phyloP scores from a whole-genome alignment of 2,797 vertebrate genomes.

The Jordanella pulchra region DNA sequence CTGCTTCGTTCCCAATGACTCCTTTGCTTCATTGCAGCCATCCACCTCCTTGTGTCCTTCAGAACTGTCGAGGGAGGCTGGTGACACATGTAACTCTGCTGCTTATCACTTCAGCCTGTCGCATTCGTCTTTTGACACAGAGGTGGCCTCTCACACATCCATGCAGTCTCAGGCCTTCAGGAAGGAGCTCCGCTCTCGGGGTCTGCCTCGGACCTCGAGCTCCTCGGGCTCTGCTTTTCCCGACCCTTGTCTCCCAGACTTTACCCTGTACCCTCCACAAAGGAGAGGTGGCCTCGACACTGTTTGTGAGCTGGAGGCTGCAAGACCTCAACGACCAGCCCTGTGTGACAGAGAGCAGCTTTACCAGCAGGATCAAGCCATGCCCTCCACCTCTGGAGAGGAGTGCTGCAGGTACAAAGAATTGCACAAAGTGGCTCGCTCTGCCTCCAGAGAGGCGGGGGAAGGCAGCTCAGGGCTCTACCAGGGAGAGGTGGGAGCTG shows the following conservation, averaged over 20 bases:
- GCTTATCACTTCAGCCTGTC: constrained; percentile 89
- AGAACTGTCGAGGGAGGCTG: constrained; percentile 86
- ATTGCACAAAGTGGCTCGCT: constrained; percentile 61
- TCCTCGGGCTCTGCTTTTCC: constrained; percentile 95
- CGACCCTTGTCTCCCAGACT: constrained; percentile 91
- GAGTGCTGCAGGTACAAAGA: constrained; percentile 73
- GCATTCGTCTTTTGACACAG: constrained; percentile 87
- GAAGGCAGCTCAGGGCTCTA: constrained; percentile 86
- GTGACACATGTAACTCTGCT: constrained; percentile 81
- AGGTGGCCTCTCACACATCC: constrained; percentile 85
- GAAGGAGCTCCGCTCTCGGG: constrained; percentile 93
- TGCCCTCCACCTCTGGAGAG: constrained; percentile 76
- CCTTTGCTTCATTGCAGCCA: constrained; percentile 97
- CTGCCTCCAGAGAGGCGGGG: constrained; percentile 76
- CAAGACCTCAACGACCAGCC: constrained; percentile 76
- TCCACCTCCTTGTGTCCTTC: constrained; percentile 92
- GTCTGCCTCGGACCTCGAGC: constrained; percentile 96
- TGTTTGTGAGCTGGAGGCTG: constrained; percentile 92
- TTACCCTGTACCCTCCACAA: constrained; percentile 90
- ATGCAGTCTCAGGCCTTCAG: constrained; percentile 92
- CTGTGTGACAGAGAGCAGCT: constrained; percentile 58
- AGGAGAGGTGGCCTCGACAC: constrained; percentile 90
- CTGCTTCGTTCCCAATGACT: constrained; percentile 95
- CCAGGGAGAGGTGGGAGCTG: constrained; percentile 78
- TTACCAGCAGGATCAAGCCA: constrained; percentile 79